Base-by-base conservation (phyloP, 2,888 invertebrate species). In the Orthosia incerta region DNA sequence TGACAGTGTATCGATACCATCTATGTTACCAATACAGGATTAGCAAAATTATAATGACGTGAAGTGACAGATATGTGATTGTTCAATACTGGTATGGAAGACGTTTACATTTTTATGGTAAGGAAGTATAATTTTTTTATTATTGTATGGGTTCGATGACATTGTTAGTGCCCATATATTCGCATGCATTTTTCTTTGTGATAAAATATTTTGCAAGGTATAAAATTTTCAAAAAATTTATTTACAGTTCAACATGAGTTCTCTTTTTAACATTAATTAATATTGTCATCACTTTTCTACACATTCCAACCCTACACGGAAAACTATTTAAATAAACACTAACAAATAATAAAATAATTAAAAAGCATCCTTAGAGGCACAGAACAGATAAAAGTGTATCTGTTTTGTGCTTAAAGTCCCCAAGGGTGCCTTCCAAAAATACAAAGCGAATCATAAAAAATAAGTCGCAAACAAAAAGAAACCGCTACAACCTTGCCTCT, bases 51-150 rank as follows among this genome's bases (percentile, higher is more conserved):
- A 89, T 60, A 78, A 89, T 91, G 88, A 89, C 82, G 92, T 93
- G 91, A 86, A 89, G 92, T 93, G 93, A 85, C 70, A 86, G 90
- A 91, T 88, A 94, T 93, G 94, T 94, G 94, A 93, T 88, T 91
- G 92, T 93, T 91, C 88, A 83, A 90, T 90, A 90, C 84, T 88
- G 83, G 76, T 87, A 87, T 85, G 89, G 89, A 88, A 90, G 88
- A 90, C 85, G 89, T 91, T 93, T 89, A 88, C 87, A 89, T 93
- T 93, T 93, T 92, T 92, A 93, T 90, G 93, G 95, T 95, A 89
- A 94, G 93, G 86, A 90, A 88, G 82, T 89, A 81, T 76, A n/a
- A 74, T 74, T 88, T 89, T 26, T 88, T 89, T 87, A 87, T 87
- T 86, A 82, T 86, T 91, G 76, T 84, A 86, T 85, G 70, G 39